Conservation (phyloP, 2,113 vertebrate genomes). For the Channa maculata region DNA sequence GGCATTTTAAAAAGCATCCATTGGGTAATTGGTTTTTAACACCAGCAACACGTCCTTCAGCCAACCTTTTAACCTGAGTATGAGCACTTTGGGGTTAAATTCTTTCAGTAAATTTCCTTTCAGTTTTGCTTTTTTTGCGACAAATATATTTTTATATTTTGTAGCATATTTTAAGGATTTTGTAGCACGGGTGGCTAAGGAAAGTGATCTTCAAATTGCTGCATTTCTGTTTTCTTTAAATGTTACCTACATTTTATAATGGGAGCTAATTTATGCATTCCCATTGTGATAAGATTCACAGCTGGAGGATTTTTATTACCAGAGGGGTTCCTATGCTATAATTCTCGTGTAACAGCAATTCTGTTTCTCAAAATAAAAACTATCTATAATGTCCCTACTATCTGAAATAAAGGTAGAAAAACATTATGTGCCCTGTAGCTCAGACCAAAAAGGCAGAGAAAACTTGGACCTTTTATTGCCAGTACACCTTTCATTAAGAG, state of each 20-base stretch:
- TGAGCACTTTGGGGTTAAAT: background rate
- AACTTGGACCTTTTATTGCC: slow-evolving; percentile 54
- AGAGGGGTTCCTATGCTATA: background rate
- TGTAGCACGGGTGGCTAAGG: background rate
- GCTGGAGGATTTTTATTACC: slow-evolving; percentile 44
- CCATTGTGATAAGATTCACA: slow-evolving; percentile 31
- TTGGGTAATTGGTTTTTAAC: slow-evolving; percentile 63
- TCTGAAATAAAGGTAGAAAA: slow-evolving; percentile 19
- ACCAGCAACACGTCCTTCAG: slow-evolving; percentile 34
- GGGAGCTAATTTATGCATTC: slow-evolving; percentile 48
- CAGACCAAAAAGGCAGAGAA: slow-evolving; percentile 54
- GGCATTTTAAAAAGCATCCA: slow-evolving; percentile 56
- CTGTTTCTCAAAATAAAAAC: slow-evolving; percentile 22
- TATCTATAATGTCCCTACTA: slow-evolving; percentile 13
- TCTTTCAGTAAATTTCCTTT: background rate
- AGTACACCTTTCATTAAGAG: slow-evolving; percentile 63
- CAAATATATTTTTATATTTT: background rate
- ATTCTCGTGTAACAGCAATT: slow-evolving; percentile 36
- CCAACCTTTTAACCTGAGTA: slow-evolving; percentile 23
- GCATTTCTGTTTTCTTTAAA: background rate
- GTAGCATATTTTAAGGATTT: background rate
- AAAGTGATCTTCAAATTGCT: slow-evolving; percentile 18
- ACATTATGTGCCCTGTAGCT: slow-evolving; percentile 39
- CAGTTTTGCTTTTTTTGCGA: background rate
- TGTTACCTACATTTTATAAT: slow-evolving; percentile 19